Percentiles rank a stretch among this genome's conserved stretches.
Conservation (phyloP, 1,140 invertebrate species). For the Lamellibrachia luymesi region DNA sequence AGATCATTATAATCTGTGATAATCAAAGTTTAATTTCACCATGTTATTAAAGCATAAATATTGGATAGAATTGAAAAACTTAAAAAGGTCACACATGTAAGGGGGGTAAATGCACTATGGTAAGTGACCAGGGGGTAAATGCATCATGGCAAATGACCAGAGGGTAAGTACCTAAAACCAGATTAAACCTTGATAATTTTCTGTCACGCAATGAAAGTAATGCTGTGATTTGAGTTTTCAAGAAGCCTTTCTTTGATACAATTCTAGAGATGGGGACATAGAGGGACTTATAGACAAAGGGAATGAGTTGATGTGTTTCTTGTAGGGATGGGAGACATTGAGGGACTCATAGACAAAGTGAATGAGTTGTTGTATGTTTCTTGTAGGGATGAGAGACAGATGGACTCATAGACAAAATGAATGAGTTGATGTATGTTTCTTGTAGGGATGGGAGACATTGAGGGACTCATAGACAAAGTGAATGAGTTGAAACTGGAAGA, state of each 20-base stretch:
- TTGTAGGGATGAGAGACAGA: too few relatives aligned
- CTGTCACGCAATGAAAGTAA: background rate
- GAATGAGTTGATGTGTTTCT: background rate
- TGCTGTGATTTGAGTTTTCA: background rate
- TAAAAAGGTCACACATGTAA: background rate
- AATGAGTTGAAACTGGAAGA: slow-evolving; percentile 95
- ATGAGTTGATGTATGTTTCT: too few relatives aligned
- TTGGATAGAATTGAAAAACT: background rate
- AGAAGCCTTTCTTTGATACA: background rate
- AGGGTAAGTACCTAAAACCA: slow-evolving; percentile 2
- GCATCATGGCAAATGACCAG: too few relatives aligned
- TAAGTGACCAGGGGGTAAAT: too few relatives aligned
- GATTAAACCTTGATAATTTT: background rate
- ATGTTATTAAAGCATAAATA: background rate
- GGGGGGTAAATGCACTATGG: too few relatives aligned
- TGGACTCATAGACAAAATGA: too few relatives aligned
- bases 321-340: slow-evolving; percentile 97
- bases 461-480: too few relatives aligned
- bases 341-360: slow-evolving; percentile 99
- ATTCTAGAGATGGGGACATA: too few relatives aligned
- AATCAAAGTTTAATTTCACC: too few relatives aligned
- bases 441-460: too few relatives aligned
- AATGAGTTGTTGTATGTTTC: slow-evolving; percentile 75
- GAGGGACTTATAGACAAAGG: too few relatives aligned
- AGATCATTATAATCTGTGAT: too few relatives aligned